Base-by-base conservation (phyloP, 2,113 vertebrate genomes). In the Alligator mississippiensis region DNA sequence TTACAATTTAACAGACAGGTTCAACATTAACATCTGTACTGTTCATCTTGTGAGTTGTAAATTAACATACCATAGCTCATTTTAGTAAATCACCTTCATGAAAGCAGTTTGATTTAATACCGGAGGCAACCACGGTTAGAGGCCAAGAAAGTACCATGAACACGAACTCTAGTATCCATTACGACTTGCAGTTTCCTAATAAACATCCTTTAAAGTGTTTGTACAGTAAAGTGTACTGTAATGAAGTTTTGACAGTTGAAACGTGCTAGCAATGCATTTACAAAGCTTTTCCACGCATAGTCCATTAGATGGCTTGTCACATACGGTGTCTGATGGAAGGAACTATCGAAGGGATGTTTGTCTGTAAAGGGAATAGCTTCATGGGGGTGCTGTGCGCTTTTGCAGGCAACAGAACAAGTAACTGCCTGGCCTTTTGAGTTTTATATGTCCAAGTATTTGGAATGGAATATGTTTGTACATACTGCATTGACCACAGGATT, bases 31-130 rank as follows among this genome's bases (percentile, higher is more conserved):
- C 94, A 97, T 98, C 97, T 98, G 96, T 97, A 96, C 96, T 97
- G 97, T 98, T 93, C 97, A 97, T 97, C 97, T 98, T 97, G 97
- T 98, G 96, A 97, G 97, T 97, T 98, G 96, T 98, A 98, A 98
- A 96, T 96, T 98, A 97, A 98, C 97, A 95, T 98, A 96, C 96
- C 96, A 94, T 97, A 96, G 96, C 91, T 98, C 97, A 96, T 97
- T 97, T 96, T 98, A 98, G 96, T 97, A 97, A 47, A 96, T 96
- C 96, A 95, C 96, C 93, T 97, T 98, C 95, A 91, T 96, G 95
- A 94, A 96, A 95, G 96, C 97, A 97, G 88, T 96, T 96, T 96
- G 93, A 96, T 97, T 98, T 97, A 96, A 96, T 96, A 89, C 95
- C 95, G 97, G 97, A 97, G 95, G 97, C 96, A 96, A 97, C 91